Evolutionary conservation across 2,113 vertebrate genomes (phyloP).

Genomic region (Otolemur garnettii): DNA sequence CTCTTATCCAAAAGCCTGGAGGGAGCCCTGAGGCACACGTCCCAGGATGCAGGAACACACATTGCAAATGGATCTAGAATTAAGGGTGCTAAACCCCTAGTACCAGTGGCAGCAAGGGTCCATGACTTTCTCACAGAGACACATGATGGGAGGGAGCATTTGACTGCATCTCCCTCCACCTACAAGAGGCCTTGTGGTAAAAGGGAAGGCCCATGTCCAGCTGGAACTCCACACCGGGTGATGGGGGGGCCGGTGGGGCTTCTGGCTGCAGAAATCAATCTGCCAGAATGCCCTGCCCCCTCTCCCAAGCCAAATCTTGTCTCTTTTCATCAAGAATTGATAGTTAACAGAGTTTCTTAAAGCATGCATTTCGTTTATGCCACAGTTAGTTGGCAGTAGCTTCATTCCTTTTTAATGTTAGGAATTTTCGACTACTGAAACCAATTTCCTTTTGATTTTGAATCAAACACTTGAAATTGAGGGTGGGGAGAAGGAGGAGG

Average conservation of each 20-base stretch:
- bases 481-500: background rate
- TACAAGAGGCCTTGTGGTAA: background rate
- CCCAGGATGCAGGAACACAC: background rate
- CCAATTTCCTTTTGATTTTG: slow-evolving; percentile 57
- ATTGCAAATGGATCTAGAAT: background rate
- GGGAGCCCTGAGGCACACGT: background rate
- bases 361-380: slow-evolving; percentile 34
- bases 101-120: background rate
- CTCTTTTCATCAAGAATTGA: slow-evolving; percentile 33
- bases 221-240: background rate
- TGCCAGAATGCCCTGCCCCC: background rate
- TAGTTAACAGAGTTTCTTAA: slow-evolving; percentile 56
- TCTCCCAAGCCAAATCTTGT: background rate
- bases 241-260: background rate
- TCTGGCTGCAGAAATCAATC: slow-evolving; percentile 30
- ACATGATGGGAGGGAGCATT: background rate
- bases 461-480: background rate
- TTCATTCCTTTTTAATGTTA: background rate
- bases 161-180: background rate
- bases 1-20: background rate
- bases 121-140: background rate
- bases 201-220: background rate
- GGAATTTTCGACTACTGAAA: slow-evolving; percentile 68
- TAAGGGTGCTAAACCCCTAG: background rate
- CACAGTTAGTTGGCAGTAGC: slow-evolving; percentile 16